Evolutionary conservation across 2,888 invertebrate species (phyloP).

Genomic region (Dexiosoma caninum): DNA sequence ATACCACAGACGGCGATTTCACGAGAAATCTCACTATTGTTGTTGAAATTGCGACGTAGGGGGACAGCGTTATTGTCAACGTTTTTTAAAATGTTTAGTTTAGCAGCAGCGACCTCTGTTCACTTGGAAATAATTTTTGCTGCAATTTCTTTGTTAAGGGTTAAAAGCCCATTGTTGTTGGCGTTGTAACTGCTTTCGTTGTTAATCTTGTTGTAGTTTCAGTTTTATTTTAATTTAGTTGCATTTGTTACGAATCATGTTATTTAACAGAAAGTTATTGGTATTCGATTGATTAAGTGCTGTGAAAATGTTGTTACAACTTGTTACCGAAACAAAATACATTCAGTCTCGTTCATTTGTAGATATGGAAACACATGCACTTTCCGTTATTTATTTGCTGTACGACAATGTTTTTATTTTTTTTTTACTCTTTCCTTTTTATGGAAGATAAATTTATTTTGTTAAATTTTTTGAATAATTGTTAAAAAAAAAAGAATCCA

Average conservation of each 20-base stretch:
- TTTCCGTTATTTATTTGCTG: conserved; percentile 49
- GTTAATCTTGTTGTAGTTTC: conserved; percentile 18
- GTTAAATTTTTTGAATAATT: conserved; percentile 59
- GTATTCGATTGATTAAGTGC: conserved; percentile 67
- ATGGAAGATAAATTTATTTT: conserved; percentile 55
- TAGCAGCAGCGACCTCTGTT: too few relatives aligned
- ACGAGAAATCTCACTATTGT: too few relatives aligned
- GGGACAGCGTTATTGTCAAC: too few relatives aligned
- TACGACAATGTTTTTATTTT: neutral
- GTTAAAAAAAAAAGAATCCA: too few relatives aligned
- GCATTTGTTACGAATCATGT: conserved; percentile 54
- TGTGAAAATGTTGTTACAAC: conserved; percentile 63
- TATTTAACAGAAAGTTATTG: conserved; percentile 60
- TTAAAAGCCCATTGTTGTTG: too few relatives aligned
- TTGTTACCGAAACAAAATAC: conserved; percentile 37
- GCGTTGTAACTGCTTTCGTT: neutral
- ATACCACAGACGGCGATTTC: too few relatives aligned
- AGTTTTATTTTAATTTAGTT: conserved; percentile 3
- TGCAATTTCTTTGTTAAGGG: too few relatives aligned
- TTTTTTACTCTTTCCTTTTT: neutral
- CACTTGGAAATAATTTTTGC: too few relatives aligned
- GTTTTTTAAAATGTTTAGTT: too few relatives aligned
- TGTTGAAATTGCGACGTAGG: too few relatives aligned
- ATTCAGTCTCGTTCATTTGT: too few relatives aligned
- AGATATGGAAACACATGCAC: conserved; percentile 3